Evolutionary conservation across 1,140 invertebrate species (phyloP).

Genomic region (Eufriesea mexicana): DNA sequence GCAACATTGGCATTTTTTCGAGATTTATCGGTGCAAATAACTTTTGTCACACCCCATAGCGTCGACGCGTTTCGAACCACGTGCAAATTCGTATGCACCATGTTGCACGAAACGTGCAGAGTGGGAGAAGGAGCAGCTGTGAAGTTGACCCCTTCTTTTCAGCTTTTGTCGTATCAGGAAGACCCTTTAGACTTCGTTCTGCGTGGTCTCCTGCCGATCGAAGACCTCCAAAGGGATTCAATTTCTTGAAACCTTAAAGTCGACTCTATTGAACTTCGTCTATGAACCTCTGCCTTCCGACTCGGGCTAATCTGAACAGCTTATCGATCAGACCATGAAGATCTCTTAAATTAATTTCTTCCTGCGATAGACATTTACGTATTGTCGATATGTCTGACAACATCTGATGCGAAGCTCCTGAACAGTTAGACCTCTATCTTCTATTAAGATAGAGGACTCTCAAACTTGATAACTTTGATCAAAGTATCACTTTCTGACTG

Average conservation of each 20-base stretch:
- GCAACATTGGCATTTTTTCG: too few relatives aligned
- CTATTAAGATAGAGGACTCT: too few relatives aligned
- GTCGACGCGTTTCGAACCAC: neutral
- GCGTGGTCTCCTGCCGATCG: neutral
- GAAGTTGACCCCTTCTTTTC: constrained; percentile 45
- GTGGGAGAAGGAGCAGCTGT: constrained; percentile 26
- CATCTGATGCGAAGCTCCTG: too few relatives aligned
- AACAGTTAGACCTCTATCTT: too few relatives aligned
- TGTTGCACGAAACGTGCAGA: neutral
- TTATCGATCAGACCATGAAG: too few relatives aligned
- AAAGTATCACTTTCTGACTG: too few relatives aligned
- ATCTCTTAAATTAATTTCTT: too few relatives aligned
- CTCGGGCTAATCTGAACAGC: neutral
- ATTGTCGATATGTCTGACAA: too few relatives aligned
- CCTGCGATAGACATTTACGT: too few relatives aligned
- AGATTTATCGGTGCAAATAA: too few relatives aligned
- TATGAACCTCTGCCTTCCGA: neutral
- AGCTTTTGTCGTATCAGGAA: constrained; percentile 42
- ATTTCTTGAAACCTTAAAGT: constrained; percentile 12
- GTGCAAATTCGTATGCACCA: constrained; percentile 42
- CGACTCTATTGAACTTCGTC: neutral
- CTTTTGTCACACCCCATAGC: too few relatives aligned
- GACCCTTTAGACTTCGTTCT: neutral
- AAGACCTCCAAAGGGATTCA: neutral
- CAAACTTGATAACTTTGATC: too few relatives aligned